Base-by-base conservation (phyloP, 53 echinoderm and acorn worm genomes). In the Temnopleurus reevesii region DNA sequence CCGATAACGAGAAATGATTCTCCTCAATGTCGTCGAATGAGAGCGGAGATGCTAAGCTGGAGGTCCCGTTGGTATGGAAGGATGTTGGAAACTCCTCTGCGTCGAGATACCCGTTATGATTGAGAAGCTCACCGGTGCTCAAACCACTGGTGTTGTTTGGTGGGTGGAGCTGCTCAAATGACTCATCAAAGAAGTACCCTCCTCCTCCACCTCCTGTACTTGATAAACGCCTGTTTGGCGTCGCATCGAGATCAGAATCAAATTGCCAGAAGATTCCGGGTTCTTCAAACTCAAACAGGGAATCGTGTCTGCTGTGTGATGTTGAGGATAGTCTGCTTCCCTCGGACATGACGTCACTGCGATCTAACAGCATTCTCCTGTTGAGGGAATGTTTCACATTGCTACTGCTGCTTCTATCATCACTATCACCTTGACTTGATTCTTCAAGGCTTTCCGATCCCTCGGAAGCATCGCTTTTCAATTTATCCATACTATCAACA, bases 231-330 rank as follows among this genome's bases (percentile, higher is more conserved):
- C 45, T 46, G 34, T 64, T 81, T 8, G 87, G 59, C 21, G 77
- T 54, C 19, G 89, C 51, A 27, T 97, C 95, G 35, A 96, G 85
- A 54, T 98, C 95, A 12, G 95, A 96, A 81, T 99, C 99, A 90
- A 92, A 99, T 88, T 94, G 93, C 93, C 96, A 99, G 81, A 99
- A 99, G 57, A 95, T 91, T 58, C 92, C 92, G 2, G 96, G 92
- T 25, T 98, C 96, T 46, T 98, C 99, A n/a, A 54, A 60, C 24
- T 95, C 95, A 66, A 60, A 91, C 53, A 91, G 44, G 5, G 94
- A 92, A 19, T 93, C 89, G 45, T 92, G 90, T 33, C 71, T 46
- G 45, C 88, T 87, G 28, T 24, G 88, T 29, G 88, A 66, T 18
- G 88, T 49, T 17, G 84, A 90, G 33, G 91, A 89, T 13, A 91